These are phyloP conservation scores for Sphenodon punctatus DNA, from an alignment of 2,797 vertebrate species.

Conservation along the genomic window DNA sequence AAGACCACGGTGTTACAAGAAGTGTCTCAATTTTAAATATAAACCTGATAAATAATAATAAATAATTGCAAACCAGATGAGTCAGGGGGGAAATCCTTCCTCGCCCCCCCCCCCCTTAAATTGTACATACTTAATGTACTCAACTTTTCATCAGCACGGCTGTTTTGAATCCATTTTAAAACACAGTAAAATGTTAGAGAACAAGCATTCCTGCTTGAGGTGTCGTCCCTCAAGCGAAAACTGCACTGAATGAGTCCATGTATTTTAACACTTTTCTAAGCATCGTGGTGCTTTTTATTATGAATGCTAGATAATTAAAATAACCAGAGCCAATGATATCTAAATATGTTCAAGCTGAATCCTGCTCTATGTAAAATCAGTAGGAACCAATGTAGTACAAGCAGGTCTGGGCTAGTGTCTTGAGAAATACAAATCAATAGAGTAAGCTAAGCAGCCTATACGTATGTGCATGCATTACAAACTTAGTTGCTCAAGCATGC, in stretches of 20 bases:
- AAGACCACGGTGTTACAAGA: too few relatives aligned
- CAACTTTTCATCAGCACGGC: neutral
- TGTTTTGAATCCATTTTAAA: neutral
- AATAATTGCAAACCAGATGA: neutral
- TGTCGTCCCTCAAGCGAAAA: conserved; percentile 2
- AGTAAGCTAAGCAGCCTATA: neutral
- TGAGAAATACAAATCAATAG: neutral
- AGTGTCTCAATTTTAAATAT: too few relatives aligned
- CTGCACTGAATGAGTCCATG: rapidly evolving
- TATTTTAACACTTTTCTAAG: neutral
- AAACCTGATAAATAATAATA: too few relatives aligned
- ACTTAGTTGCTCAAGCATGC: neutral
- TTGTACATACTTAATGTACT: neutral
- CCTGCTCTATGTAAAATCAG: rapidly evolving
- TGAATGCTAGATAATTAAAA: neutral
- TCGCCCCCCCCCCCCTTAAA: neutral
- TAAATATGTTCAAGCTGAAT: neutral
- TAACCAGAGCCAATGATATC: neutral
- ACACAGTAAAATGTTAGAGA: neutral
- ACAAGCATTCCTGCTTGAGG: neutral
- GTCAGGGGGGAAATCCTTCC: neutral
- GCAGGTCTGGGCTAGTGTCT: rapidly evolving
- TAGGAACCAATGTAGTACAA: neutral
- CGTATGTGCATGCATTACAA: rapidly evolving
- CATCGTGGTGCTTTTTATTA: conserved; percentile 1